Evolutionary conservation across 2,888 invertebrate species (phyloP), one percentile per base, ranked within the genome.

Genomic region (Agriotes lineatus): DNA sequence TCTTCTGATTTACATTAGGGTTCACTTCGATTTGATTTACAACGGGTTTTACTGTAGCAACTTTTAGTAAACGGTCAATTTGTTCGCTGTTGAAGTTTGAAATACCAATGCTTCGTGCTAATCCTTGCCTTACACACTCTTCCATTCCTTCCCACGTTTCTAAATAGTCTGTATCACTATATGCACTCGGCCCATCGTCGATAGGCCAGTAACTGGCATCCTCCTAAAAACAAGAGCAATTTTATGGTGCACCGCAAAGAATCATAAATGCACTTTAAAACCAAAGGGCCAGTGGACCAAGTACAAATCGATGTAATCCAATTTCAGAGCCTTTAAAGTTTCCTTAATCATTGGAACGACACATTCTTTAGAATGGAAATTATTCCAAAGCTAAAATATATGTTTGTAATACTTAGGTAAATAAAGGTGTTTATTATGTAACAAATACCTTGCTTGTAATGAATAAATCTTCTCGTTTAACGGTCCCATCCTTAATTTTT

Each of bases 121-220:
- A 82, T 0, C 92, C 92, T 42, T 86, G 77, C 9, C 86, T 82
- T 37, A 89, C 88, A 35, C 90, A 90, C 58, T 92, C 88, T 80
- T 93, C 93, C 91, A 95, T 89, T 5, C 88, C 93, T 77, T 86
- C 83, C 90, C 92, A 93, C 0, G 92, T 91, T 77, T 92, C 94
- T n/a, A 91, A 70, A 77, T 90, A 93, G 78, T 93, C 92, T 0
- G 88, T 87, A 72, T 90, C 86, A 33, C 87, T 88, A 63, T 80
- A 85, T 1, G 85, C 73, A 1, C 80, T 76, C 71, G 85, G 83
- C 1, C 85, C 86, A 48, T 79, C 74, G 72, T 84, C 85, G 65
- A 79, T 80, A 0, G 88, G 88, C 72, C 85, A 82, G 60, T 84
- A 75, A 14, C 82, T 84, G 12, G 81, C 85, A 58, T 84, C 86